These are phyloP conservation scores for Meriones psammophilus DNA, from an alignment of 2,797 vertebrate species.

Conservation along the genomic window DNA sequence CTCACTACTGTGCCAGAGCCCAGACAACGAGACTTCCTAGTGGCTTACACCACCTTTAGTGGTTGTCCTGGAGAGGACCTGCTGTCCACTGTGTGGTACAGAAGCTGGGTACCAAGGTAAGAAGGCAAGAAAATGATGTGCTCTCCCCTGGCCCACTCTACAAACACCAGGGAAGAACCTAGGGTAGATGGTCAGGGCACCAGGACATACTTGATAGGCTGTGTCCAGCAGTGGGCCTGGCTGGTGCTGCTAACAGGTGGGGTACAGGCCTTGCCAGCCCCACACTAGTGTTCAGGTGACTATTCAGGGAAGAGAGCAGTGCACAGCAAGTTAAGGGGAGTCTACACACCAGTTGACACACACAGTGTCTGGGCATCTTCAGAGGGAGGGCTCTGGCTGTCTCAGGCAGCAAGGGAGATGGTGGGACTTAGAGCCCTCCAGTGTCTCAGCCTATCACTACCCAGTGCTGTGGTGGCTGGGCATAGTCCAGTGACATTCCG, in stretches of 20 bases:
- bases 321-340: neutral
- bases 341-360: neutral
- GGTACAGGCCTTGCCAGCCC: rapidly evolving
- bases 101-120: rapidly evolving
- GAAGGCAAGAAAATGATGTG: neutral
- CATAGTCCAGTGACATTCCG: neutral
- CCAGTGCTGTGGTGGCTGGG: too few relatives aligned
- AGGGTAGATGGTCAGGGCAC: too few relatives aligned
- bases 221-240: neutral
- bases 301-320: rapidly evolving
- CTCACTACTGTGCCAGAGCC: neutral
- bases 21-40: neutral
- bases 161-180: neutral
- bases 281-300: rapidly evolving
- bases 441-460: neutral
- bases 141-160: neutral
- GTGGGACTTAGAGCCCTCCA: too few relatives aligned
- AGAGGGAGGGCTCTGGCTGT: neutral
- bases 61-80: neutral
- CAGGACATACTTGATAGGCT: rapidly evolving
- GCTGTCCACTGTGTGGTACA: too few relatives aligned
- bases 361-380: neutral
- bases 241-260: neutral
- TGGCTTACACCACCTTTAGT: rapidly evolving
- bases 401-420: neutral